phyloP scores from a whole-genome alignment of 2,113 vertebrate species.

The Tyto alba region DNA sequence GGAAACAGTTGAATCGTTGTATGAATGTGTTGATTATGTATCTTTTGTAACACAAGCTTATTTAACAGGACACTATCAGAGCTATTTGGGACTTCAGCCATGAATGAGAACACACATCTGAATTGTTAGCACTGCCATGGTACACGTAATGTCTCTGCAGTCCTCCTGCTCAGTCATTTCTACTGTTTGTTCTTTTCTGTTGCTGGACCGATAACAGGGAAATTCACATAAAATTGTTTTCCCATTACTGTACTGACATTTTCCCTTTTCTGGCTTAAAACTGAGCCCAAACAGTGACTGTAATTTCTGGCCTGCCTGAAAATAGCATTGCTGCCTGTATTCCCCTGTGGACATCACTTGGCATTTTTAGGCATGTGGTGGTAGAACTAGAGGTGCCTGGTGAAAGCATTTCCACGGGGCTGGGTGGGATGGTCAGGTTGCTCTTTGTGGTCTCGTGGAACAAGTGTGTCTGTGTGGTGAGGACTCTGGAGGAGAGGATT shows the following conservation, averaged over 20 bases:
- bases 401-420: not conserved
- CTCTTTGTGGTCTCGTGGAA: accelerated
- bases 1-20: not conserved
- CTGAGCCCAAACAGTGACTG: not conserved
- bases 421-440: not conserved
- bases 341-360: not conserved
- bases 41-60: not conserved
- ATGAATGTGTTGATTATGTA: no score
- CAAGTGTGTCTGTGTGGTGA: accelerated
- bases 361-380: not conserved
- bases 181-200: not conserved
- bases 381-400: not conserved
- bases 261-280: not conserved
- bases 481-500: not conserved
- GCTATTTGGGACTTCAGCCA: not conserved
- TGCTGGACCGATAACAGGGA: not conserved
- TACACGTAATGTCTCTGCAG: not conserved
- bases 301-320: not conserved
- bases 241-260: not conserved
- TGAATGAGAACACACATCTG: not conserved
- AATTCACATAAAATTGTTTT: not conserved
- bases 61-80: not conserved
- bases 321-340: not conserved
- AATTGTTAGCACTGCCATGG: not conserved
- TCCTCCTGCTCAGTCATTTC: not conserved